These are phyloP conservation scores for Peromyscus maniculatus DNA, from an alignment of 2,113 vertebrate species.

Conservation along the genomic window DNA sequence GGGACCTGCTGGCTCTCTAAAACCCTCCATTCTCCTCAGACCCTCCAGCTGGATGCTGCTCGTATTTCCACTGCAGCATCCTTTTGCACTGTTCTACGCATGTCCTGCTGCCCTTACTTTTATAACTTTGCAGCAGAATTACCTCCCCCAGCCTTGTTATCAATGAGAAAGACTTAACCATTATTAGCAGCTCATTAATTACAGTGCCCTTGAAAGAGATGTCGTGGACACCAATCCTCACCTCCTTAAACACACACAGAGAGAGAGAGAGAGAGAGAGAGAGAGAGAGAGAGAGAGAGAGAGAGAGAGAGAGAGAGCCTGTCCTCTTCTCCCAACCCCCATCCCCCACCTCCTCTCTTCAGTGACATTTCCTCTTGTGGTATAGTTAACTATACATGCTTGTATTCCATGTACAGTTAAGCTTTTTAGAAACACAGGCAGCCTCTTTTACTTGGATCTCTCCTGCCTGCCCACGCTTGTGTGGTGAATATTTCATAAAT, in stretches of 20 bases:
- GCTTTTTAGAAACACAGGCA: neutral
- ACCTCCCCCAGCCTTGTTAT: neutral
- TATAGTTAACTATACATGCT: neutral
- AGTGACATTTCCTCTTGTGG: neutral
- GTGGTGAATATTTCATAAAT: neutral
- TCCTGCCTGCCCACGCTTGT: neutral
- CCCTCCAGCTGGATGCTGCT: neutral
- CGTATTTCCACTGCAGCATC: neutral
- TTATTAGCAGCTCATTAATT: neutral
- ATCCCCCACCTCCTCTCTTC: neutral
- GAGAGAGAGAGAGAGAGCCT: neutral
- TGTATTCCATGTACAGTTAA: neutral
- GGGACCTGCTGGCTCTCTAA: neutral
- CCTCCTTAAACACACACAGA: neutral
- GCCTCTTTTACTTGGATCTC: neutral
- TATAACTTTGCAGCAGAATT: neutral
- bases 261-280: too few relatives aligned
- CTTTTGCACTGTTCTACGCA: neutral
- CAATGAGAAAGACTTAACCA: conserved; percentile 12
- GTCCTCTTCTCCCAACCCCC: neutral
- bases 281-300: too few relatives aligned
- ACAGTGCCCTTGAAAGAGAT: neutral
- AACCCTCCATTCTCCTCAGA: neutral
- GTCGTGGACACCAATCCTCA: neutral
- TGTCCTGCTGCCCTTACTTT: neutral